phyloP scores from a whole-genome alignment of 2,797 vertebrate genomes.

The Lithobates pipiens region DNA sequence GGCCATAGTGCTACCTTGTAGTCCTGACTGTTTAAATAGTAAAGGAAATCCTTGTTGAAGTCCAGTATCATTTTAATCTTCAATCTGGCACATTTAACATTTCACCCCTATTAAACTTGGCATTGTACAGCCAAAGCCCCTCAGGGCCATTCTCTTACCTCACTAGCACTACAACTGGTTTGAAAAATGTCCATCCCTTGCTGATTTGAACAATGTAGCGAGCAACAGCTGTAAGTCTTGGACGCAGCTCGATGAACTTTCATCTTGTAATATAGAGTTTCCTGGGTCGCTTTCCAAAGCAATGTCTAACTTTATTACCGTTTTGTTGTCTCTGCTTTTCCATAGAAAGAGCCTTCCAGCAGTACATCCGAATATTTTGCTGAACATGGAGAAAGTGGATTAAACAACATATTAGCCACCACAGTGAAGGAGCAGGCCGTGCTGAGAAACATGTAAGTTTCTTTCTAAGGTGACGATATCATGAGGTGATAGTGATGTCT shows the following conservation, averaged over 20 bases:
- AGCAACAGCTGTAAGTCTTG: conserved; percentile 66
- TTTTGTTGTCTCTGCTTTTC: conserved; percentile 40
- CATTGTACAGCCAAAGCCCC: background rate
- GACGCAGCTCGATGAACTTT: conserved; percentile 59
- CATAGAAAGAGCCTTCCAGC: conserved; percentile 67
- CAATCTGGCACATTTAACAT: too few relatives aligned
- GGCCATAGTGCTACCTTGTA: too few relatives aligned
- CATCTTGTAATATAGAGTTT: conserved; percentile 66
- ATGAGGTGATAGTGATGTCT: conserved; percentile 40
- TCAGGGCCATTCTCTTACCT: background rate
- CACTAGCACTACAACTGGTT: background rate
- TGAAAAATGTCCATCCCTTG: background rate
- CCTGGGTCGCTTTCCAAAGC: conserved; percentile 68
- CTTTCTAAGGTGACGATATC: conserved; percentile 29
- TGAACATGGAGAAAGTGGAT: conserved; percentile 65
- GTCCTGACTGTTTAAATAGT: too few relatives aligned
- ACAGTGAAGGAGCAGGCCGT: conserved; percentile 69
- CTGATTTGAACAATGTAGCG: conserved; percentile 15
- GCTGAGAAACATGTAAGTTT: conserved; percentile 75
- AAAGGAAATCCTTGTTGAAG: too few relatives aligned
- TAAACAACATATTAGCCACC: conserved; percentile 58
- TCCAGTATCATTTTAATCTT: too few relatives aligned
- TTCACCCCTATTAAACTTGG: background rate
- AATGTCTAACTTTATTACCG: conserved; percentile 71
- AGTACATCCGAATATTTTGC: conserved; percentile 73